Conservation (phyloP, 2,888 invertebrate species). For the Andrena trimmerana region DNA sequence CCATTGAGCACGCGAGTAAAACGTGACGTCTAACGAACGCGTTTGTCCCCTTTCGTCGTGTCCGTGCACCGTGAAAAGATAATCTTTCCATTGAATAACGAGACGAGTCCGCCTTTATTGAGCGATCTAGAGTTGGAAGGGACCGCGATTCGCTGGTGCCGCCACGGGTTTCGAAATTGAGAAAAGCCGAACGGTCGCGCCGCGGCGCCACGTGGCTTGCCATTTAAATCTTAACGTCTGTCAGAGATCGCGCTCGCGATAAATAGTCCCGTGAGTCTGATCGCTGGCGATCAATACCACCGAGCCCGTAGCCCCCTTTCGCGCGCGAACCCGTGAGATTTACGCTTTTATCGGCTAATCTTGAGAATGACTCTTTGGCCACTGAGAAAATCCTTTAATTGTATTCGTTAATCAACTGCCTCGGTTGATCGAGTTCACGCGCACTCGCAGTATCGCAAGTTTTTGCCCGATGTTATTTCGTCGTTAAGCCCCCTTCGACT, state of each 20-base stretch:
- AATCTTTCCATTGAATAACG: conserved; percentile 28
- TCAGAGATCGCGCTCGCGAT: conserved; percentile 58
- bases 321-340: conserved; percentile 22
- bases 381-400: background rate
- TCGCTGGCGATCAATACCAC: conserved; percentile 59
- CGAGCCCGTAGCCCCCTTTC: conserved; percentile 18
- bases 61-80: conserved; percentile 18
- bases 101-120: conserved; percentile 13
- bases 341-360: conserved; percentile 33
- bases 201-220: conserved; percentile 64
- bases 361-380: background rate
- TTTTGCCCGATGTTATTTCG: background rate
- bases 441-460: background rate
- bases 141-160: background rate
- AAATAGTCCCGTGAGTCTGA: conserved; percentile 59
- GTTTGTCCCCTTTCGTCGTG: conserved; percentile 5
- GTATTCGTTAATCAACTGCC: background rate
- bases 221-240: conserved; percentile 69
- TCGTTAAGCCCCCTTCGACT: too few relatives aligned
- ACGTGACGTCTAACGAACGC: conserved; percentile 15
- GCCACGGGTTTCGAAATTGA: conserved; percentile 52
- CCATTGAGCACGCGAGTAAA: background rate
- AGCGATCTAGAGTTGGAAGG: conserved; percentile 2
- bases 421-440: background rate
- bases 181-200: conserved; percentile 34